phyloP scores from a whole-genome alignment of 2,888 invertebrate species.

The Gisinianus flammeolus region DNA sequence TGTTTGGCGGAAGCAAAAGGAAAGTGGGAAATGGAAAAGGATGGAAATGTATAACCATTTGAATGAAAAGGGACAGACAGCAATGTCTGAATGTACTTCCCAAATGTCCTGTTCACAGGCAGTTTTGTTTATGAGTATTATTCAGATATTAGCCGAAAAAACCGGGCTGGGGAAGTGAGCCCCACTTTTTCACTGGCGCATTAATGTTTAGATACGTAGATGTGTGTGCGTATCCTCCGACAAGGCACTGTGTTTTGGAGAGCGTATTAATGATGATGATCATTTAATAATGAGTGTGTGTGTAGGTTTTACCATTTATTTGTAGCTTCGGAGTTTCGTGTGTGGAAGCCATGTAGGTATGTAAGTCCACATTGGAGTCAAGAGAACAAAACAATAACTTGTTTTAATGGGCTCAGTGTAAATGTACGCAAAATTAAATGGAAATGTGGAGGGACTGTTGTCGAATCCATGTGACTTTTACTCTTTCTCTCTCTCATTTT shows the following conservation, averaged over 20 bases:
- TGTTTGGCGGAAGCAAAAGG: no score
- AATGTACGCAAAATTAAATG: neutral
- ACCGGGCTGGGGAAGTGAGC: no score
- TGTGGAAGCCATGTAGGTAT: neutral
- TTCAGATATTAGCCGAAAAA: no score
- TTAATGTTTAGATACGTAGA: no score
- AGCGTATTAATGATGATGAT: slow-evolving; percentile 6
- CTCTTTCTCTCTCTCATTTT: neutral
- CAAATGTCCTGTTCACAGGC: no score
- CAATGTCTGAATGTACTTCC: no score
- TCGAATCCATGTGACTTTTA: neutral
- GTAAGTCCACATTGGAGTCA: neutral
- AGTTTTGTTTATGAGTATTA: no score
- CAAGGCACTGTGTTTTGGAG: neutral
- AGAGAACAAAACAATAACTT: slow-evolving; percentile 7
- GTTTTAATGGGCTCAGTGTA: slow-evolving; percentile 15
- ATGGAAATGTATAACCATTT: no score
- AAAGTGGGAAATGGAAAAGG: no score
- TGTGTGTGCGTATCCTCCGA: no score
- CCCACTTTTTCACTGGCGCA: no score
- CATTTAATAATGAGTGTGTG: slow-evolving; percentile 7
- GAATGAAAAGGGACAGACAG: no score
- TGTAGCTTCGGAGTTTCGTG: neutral
- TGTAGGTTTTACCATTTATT: neutral
- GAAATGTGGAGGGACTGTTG: neutral